Percentiles rank a stretch among this genome's conserved stretches.
Conservation (phyloP, 2,797 vertebrate genomes). For the Coracias cyanogaster region DNA sequence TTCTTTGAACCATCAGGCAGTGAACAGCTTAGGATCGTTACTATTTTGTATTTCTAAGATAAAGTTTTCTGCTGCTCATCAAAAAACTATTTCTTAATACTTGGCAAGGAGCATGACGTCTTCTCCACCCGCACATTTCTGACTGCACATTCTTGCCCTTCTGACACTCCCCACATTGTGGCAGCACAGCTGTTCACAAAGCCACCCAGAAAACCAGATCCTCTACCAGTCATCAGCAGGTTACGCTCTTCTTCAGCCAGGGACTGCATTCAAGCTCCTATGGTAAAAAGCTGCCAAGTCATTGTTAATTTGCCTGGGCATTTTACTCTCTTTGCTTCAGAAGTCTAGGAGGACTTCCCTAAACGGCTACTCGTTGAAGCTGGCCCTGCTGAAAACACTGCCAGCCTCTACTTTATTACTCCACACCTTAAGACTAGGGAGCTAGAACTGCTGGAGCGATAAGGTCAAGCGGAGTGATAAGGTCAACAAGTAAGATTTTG, state of each 20-base stretch:
- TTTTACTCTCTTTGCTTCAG: neutral
- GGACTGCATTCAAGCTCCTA: neutral
- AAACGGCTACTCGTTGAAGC: rapidly evolving
- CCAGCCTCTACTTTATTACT: neutral
- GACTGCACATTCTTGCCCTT: neutral
- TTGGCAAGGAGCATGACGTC: neutral
- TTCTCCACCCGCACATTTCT: neutral
- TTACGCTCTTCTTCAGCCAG: neutral
- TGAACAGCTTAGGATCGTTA: neutral
- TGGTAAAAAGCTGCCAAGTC: neutral
- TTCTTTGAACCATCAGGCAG: neutral
- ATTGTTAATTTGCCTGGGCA: too few relatives aligned
- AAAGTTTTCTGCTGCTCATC: neutral
- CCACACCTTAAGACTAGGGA: neutral
- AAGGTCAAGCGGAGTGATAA: neutral
- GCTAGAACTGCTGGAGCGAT: neutral
- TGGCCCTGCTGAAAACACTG: neutral
- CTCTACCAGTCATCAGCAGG: neutral
- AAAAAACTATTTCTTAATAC: neutral
- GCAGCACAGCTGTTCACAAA: constrained; percentile 1
- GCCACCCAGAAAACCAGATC: neutral
- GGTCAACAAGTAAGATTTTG: neutral
- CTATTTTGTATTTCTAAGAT: neutral
- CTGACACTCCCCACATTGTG: neutral
- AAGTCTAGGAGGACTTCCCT: neutral